Percentiles rank a stretch among this genome's conserved stretches.
phyloP scores from a whole-genome alignment of 2,113 vertebrate genomes.

The Otocyon megalotis region DNA sequence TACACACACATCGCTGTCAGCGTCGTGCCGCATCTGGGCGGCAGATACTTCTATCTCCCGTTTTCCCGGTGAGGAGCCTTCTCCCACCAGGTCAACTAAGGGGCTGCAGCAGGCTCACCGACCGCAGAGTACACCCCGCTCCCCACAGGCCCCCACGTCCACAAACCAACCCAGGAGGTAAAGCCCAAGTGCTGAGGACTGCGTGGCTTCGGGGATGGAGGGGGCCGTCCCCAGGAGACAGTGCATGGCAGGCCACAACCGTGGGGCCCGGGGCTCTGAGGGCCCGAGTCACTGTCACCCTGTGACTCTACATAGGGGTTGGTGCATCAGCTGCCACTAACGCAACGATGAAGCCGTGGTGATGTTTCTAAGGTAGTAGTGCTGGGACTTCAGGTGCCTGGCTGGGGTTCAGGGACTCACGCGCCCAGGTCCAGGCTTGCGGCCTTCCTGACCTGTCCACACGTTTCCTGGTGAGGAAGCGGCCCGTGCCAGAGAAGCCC shows the following conservation, averaged over 20 bases:
- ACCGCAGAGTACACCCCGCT: not conserved
- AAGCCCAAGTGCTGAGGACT: not conserved
- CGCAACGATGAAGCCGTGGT: not conserved
- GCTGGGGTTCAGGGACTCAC: not conserved
- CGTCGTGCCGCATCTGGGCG: not conserved
- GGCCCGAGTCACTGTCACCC: not conserved
- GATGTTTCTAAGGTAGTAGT: not conserved
- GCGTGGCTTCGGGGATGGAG: not conserved
- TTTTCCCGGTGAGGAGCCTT: not conserved
- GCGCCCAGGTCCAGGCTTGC: no score
- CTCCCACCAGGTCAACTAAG: not conserved
- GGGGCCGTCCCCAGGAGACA: not conserved
- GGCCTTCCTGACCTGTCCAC: no score
- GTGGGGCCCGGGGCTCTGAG: no score
- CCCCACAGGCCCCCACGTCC: not conserved
- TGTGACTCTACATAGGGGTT: not conserved
- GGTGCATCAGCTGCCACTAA: not conserved
- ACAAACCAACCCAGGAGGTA: not conserved
- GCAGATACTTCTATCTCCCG: not conserved
- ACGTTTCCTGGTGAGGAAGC: not conserved
- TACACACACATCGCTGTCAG: not conserved
- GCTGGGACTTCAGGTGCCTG: not conserved
- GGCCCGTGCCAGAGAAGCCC: not conserved
- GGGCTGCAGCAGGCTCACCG: not conserved
- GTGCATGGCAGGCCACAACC: rapidly evolving